A percentile compares a stretch with the other conserved stretches of the same genome.
phyloP scores from a whole-genome alignment of 2,888 invertebrate genomes.

The Stenchaetothrips biformis region DNA sequence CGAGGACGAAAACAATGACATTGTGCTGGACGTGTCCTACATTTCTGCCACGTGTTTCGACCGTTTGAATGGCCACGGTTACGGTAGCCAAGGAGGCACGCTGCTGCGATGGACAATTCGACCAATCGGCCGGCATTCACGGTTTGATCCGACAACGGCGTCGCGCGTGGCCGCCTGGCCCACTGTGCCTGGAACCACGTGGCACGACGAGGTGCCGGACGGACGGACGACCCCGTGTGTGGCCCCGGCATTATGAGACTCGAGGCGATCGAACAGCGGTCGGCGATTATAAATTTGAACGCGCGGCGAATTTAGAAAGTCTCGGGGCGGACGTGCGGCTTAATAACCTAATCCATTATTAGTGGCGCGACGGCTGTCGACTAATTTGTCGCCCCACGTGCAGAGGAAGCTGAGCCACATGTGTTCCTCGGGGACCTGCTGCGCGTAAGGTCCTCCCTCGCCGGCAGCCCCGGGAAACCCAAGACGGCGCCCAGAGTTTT shows the following conservation, averaged over 20 bases:
- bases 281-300: background rate
- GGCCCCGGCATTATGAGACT: no score
- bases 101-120: no score
- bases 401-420: slow-evolving; percentile 23
- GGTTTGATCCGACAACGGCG: no score
- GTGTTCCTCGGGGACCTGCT: slow-evolving; percentile 9
- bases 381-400: slow-evolving; percentile 23
- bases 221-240: no score
- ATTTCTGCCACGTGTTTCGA: slow-evolving; percentile 1
- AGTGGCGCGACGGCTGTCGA: slow-evolving; percentile 3
- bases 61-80: no score
- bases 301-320: background rate
- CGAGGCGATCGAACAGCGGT: no score
- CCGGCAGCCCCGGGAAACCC: no score
- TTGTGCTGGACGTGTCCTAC: background rate
- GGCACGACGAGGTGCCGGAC: background rate
- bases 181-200: no score
- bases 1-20: background rate
- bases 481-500: no score
- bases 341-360: slow-evolving; percentile 24
- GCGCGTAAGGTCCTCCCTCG: no score
- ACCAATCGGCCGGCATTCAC: no score
- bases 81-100: no score
- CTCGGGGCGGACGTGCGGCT: background rate
- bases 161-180: background rate